A percentile compares a stretch with the other conserved stretches of the same genome.
Conservation (phyloP, 1,140 invertebrate species). For the Mamestra configurata region DNA sequence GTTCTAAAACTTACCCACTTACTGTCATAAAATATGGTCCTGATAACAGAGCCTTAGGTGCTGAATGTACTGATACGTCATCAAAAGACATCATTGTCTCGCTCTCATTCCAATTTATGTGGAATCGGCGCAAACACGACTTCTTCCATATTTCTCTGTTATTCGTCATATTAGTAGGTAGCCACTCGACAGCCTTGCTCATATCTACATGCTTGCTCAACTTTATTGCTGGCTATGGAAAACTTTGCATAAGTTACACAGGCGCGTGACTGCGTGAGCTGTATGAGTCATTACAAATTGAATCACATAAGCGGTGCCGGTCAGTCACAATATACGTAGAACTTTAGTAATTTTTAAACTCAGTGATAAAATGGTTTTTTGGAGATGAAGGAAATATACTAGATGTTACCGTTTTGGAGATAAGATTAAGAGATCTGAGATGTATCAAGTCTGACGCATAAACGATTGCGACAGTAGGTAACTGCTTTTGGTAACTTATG, state of each 20-base stretch:
- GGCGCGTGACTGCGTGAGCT: not conserved
- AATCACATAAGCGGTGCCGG: not conserved
- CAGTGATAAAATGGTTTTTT: not conserved
- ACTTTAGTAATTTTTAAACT: constrained; percentile 15
- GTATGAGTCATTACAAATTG: constrained; percentile 19
- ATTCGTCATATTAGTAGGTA: not conserved
- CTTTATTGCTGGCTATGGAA: constrained; percentile 3
- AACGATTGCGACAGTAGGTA: too few relatives aligned
- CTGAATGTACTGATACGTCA: too few relatives aligned
- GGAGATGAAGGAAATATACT: not conserved
- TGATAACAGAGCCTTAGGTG: too few relatives aligned
- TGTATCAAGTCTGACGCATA: too few relatives aligned
- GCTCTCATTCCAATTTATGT: too few relatives aligned
- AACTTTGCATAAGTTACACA: constrained; percentile 17
- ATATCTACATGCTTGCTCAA: constrained; percentile 4
- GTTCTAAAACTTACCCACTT: too few relatives aligned
- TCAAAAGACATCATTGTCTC: too few relatives aligned
- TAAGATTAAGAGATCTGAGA: too few relatives aligned
- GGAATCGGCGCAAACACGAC: too few relatives aligned
- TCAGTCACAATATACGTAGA: not conserved
- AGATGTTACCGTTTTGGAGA: not conserved
- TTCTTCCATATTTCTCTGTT: not conserved
- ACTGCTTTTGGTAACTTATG: too few relatives aligned
- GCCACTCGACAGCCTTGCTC: not conserved
- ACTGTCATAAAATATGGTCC: too few relatives aligned